phyloP scores from a whole-genome alignment of 2,888 invertebrate species.

The Rhagium mordax region DNA sequence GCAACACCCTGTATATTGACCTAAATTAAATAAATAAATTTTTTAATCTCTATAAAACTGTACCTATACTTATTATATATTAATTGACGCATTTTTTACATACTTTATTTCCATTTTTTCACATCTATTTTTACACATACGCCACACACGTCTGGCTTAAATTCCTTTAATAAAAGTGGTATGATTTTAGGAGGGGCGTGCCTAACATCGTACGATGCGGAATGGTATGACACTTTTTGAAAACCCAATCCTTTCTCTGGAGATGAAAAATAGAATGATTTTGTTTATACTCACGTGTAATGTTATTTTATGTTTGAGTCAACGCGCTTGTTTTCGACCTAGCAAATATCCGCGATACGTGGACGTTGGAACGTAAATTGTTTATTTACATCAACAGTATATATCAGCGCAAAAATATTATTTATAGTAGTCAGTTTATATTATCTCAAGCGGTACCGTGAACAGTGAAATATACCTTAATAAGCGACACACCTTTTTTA shows the following conservation, averaged over 20 bases:
- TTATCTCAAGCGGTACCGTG: not conserved
- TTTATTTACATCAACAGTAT: constrained; percentile 19
- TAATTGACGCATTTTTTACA: too few relatives aligned
- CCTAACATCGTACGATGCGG: constrained; percentile 34
- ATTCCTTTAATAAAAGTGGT: constrained; percentile 34
- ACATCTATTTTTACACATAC: too few relatives aligned
- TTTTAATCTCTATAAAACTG: too few relatives aligned
- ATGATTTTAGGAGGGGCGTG: constrained; percentile 43
- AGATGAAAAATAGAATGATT: not conserved
- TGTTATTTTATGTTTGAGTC: not conserved
- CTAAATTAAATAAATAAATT: too few relatives aligned
- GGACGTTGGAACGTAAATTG: constrained; percentile 7
- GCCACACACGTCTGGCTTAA: too few relatives aligned
- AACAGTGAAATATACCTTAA: not conserved
- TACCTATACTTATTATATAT: too few relatives aligned
- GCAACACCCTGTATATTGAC: too few relatives aligned
- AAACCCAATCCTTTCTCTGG: too few relatives aligned
- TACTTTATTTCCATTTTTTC: too few relatives aligned
- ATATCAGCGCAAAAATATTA: not conserved
- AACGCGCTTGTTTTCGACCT: constrained; percentile 4
- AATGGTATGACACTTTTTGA: not conserved
- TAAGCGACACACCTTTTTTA: not conserved
- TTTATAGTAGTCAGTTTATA: constrained; percentile 21
- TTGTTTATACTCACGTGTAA: constrained; percentile 22
- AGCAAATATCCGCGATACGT: not conserved